Base-by-base conservation (phyloP, 1,140 invertebrate genomes). In the Orussus abietinus region DNA sequence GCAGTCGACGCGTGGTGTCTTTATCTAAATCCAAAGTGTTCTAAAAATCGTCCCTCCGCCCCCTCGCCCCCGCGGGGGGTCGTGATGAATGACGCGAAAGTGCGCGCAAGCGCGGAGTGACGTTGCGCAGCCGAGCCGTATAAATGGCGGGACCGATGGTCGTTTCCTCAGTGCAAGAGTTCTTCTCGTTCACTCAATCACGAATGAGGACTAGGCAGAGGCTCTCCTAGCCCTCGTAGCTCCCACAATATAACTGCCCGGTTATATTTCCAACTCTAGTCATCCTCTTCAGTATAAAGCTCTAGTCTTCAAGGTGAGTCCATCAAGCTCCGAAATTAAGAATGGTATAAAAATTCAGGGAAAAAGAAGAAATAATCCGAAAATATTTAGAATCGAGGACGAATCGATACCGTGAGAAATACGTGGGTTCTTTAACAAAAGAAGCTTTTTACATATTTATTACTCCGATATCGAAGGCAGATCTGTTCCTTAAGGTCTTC, bases 181-280 rank as follows among this genome's bases (percentile, higher is more conserved):
- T 26, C 34, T 41, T 44, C 18, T 30, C 19, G 34, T 15, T 14
- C 10, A 13, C 34, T 21, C 21, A 7, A 32, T 5, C 21, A 14
- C 34, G 44, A 46, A 47, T 44, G 32, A 48, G 25, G 46, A 44
- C 41, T 17, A 22, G 38, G 21, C 34, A 18, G 13, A 32, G 29
- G 4, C 29, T 7, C 6, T 29, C 31, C 5, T 14, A 21, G 15
- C 4, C 14, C 18, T n/a, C 21, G 13, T 11, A 26, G 32, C 14
- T 20, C 9, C 15, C 9, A 31, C 1, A 22, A 37, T 46, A 55
- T 45, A 58, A 51, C 42, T 45, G 5, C 26, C 9, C 13, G 26
- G 44, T 54, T 56, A 46, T 51, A 49, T 45, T 47, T 7, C 18
- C 36, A 52, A 17, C 33, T 53, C 55, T 46, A 49, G 40, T 57